Evolutionary conservation across 2,888 invertebrate genomes (phyloP).

Genomic region (Eupithecia subumbrata): DNA sequence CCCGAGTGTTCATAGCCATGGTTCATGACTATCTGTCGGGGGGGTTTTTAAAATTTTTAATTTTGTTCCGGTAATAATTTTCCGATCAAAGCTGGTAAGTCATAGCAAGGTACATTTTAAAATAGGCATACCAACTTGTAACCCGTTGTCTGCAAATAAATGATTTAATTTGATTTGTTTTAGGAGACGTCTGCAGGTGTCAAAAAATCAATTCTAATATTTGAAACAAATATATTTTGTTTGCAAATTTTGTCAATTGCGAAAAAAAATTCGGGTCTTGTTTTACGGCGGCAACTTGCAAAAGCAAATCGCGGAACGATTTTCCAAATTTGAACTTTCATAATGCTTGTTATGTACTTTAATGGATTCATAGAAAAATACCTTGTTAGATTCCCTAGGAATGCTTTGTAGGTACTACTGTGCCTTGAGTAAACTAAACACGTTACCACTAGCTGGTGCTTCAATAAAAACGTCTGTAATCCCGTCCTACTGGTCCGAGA

Average conservation of each 20-base stretch:
- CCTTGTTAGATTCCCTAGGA: background rate
- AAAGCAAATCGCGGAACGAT: background rate
- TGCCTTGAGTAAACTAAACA: constrained; percentile 78
- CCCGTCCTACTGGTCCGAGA: constrained; percentile 80
- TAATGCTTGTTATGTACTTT: background rate
- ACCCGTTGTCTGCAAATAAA: too few species aligned
- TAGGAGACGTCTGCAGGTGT: too few species aligned
- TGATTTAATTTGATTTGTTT: too few species aligned
- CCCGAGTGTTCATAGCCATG: too few species aligned
- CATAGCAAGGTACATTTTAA: too few species aligned
- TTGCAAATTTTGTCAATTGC: too few species aligned
- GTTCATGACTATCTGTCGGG: too few species aligned
- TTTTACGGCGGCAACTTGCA: background rate
- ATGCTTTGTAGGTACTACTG: constrained; percentile 22
- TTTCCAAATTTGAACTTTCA: background rate
- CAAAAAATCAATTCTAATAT: background rate
- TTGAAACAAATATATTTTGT: too few species aligned
- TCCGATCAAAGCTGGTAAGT: too few species aligned
- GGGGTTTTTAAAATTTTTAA: too few species aligned
- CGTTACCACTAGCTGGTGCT: constrained; percentile 67
- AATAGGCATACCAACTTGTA: too few species aligned
- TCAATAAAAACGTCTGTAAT: constrained; percentile 77
- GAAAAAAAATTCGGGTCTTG: background rate
- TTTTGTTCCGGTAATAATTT: too few species aligned
- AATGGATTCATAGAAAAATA: background rate